A percentile compares a stretch with the other conserved stretches of the same genome.
These are phyloP conservation scores for Origma solitaria DNA, from an alignment of 2,113 vertebrate genomes.

Conservation along the genomic window DNA sequence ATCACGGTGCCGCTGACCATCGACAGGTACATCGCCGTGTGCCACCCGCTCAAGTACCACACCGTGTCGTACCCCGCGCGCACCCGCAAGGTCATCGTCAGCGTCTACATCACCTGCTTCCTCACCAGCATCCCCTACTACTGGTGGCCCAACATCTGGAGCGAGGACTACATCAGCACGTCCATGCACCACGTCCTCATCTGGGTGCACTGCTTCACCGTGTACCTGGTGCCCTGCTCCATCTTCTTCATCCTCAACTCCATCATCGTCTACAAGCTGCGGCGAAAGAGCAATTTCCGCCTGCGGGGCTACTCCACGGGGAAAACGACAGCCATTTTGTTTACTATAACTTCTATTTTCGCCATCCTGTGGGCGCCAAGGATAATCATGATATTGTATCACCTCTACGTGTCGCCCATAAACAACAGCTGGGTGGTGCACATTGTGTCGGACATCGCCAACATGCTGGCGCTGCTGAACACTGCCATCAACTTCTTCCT, in stretches of 20 bases:
- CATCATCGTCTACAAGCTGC: conserved; percentile 87
- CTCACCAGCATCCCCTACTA: conserved; percentile 91
- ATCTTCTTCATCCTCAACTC: conserved; percentile 95
- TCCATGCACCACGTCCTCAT: conserved; percentile 87
- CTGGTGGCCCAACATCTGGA: conserved; percentile 98
- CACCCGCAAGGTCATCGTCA: conserved; percentile 86
- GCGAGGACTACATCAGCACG: conserved; percentile 79
- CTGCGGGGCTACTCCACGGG: conserved; percentile 91
- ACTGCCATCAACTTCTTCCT: conserved; percentile 98
- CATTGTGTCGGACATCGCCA: conserved; percentile 85
- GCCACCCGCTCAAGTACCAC: conserved; percentile 93
- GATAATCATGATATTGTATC: conserved; percentile 90
- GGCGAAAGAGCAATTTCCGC: conserved; percentile 86
- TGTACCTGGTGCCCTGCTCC: conserved; percentile 91
- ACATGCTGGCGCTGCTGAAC: conserved; percentile 95
- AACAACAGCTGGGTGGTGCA: conserved; percentile 82
- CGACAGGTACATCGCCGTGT: conserved; percentile 93
- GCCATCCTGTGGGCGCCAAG: conserved; percentile 92
- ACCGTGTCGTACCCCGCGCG: conserved; percentile 92
- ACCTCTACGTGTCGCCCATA: conserved; percentile 86
- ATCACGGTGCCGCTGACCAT: conserved; percentile 93
- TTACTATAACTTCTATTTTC: conserved; percentile 93
- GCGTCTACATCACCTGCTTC: conserved; percentile 88
- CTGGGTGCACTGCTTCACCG: conserved; percentile 91
- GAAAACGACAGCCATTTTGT: conserved; percentile 93